Evolutionary conservation across 1,140 invertebrate genomes (phyloP).

Genomic region (Orius insidiosus): DNA sequence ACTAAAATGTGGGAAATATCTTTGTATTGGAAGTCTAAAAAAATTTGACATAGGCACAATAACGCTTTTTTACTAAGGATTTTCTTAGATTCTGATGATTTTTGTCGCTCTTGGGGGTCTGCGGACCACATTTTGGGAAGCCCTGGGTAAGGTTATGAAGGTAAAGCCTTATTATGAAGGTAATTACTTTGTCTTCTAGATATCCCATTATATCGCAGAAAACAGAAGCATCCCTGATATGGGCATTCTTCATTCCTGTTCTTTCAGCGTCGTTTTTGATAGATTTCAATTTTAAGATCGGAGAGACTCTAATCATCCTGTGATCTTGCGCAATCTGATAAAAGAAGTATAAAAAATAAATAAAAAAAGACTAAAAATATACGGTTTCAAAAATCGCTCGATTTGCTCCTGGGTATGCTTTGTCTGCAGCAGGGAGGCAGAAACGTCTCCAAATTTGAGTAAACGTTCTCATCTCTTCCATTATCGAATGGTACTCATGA

Average conservation of each 20-base stretch:
- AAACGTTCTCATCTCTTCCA: constrained; percentile 46
- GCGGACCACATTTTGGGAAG: too few species aligned
- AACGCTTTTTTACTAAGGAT: too few species aligned
- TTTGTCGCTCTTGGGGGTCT: too few species aligned
- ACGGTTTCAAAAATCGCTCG: constrained; percentile 53
- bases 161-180: too few species aligned
- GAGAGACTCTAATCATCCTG: constrained; percentile 24
- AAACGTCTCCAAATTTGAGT: constrained; percentile 41
- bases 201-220: constrained; percentile 80
- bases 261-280: constrained; percentile 74
- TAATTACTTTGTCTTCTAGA: constrained; percentile 48
- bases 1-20: too few species aligned
- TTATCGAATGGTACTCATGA: constrained; percentile 48
- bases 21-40: too few species aligned
- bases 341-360: neutral
- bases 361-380: constrained; percentile 20
- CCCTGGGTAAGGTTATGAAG: too few species aligned
- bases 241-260: constrained; percentile 70
- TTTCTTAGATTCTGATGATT: too few species aligned
- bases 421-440: constrained; percentile 50
- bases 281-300: constrained; percentile 64
- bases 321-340: constrained; percentile 20
- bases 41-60: too few species aligned
- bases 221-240: constrained; percentile 70
- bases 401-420: constrained; percentile 53